A percentile compares a stretch with the other conserved stretches of the same genome.
Conservation (phyloP, 2,888 invertebrate genomes). For the Anagyrus pseudococci region DNA sequence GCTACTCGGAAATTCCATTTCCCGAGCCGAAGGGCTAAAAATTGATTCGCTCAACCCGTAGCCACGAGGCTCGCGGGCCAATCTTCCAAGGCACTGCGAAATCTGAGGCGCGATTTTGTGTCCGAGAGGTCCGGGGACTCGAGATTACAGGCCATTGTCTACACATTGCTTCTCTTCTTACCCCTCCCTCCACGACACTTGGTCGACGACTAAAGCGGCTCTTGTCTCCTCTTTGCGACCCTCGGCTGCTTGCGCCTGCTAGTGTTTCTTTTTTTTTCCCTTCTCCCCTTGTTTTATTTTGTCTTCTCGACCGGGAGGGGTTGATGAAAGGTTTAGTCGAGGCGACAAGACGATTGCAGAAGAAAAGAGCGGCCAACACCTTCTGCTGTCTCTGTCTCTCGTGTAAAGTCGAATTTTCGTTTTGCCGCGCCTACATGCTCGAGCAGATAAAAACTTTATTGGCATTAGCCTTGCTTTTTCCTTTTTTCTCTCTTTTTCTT, state of each 20-base stretch:
- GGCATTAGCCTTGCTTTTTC: too few relatives aligned
- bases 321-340: too few relatives aligned
- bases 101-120: not conserved
- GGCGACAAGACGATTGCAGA: too few relatives aligned
- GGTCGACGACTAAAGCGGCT: not conserved
- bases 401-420: too few relatives aligned
- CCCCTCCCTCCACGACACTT: conserved; percentile 2
- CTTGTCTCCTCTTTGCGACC: not conserved
- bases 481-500: too few relatives aligned
- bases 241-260: conserved; percentile 27
- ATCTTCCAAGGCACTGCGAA: not conserved
- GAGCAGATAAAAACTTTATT: too few relatives aligned
- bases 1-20: conserved; percentile 48
- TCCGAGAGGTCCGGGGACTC: conserved; percentile 51
- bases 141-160: conserved; percentile 61
- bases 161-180: not conserved
- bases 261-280: conserved; percentile 51
- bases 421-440: too few relatives aligned
- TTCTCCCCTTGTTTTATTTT: not conserved
- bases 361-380: too few relatives aligned
- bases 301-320: not conserved
- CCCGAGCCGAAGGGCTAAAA: conserved; percentile 47
- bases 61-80: too few relatives aligned
- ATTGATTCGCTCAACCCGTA: conserved; percentile 57
- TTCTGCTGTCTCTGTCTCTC: too few relatives aligned